These are phyloP conservation scores for Crocallis elinguaria DNA, from an alignment of 2,888 invertebrate genomes.

Conservation along the genomic window DNA sequence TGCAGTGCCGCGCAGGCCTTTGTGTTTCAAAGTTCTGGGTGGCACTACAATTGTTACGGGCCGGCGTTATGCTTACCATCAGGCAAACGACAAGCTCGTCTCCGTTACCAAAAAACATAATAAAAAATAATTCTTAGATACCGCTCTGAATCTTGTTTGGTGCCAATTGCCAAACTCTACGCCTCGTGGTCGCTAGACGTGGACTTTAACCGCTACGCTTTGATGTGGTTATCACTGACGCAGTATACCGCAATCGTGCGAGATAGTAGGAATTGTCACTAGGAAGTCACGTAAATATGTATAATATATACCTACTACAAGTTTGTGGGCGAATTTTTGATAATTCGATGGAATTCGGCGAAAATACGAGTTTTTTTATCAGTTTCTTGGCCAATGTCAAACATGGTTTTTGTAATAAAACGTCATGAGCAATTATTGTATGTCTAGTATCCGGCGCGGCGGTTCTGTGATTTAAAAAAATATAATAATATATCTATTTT, in stretches of 20 bases:
- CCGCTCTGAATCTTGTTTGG: not conserved
- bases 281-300: conserved; percentile 21
- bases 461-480: no score
- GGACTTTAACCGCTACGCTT: conserved; percentile 24
- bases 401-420: not conserved
- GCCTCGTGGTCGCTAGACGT: conserved; percentile 11
- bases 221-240: conserved; percentile 32
- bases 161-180: not conserved
- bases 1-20: no score
- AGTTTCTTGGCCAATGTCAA: conserved; percentile 6
- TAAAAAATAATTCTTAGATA: not conserved
- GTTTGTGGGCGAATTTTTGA: not conserved
- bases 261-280: conserved; percentile 11
- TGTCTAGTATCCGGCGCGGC: no score
- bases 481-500: no score
- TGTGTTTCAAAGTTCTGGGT: no score
- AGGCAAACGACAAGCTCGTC: no score
- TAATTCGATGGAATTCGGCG: not conserved
- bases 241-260: conserved; percentile 15
- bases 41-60: no score
- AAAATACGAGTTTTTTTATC: not conserved
- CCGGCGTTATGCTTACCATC: no score
- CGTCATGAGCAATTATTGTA: no score
- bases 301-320: no score
- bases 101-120: not conserved